Evolutionary conservation across 2,113 vertebrate genomes (phyloP), one percentile per base, ranked within the genome.

Genomic region (Odocoileus virginianus): DNA sequence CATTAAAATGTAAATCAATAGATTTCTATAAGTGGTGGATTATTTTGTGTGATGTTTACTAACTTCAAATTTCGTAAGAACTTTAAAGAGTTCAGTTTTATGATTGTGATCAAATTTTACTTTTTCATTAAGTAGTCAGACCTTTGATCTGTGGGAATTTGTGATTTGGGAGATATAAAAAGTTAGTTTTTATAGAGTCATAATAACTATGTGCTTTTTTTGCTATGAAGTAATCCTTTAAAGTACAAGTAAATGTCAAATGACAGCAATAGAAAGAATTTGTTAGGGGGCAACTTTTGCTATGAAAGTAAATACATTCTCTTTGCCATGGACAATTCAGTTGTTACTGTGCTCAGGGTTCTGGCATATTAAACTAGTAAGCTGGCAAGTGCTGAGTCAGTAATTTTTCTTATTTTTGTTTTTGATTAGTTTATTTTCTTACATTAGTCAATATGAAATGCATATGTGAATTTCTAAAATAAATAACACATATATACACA

Each of bases 1-100:
- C 36, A 94, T 91, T 88, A 76, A 95, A 85, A 95, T 57, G n/a
- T 91, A 94, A 97, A 87, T 89, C 15, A 94, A 15, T 43, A 91
- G 40, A 58, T 87, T 87, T 91, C 25, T 83, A 14, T 64, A 33
- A 64, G 27, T 14, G 28, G 27, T 50, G 54, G 28, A 60, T 87
- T 74, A 94, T 81, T 76, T 96, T 16, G 40, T 52, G 3, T 84
- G 58, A 64, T 55, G 93, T 97, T 85, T 84, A 89, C 30, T 79
- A 86, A 74, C 36, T 87, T 96, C 54, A 90, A 47, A 89, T 94
- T 90, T 94, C 19, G 27, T 52, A 81, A 60, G 58, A 58, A 55
- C 40, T 87, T 79, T 79, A 79, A 90, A 91, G 16, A 88, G 30
- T 94, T 95, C 81, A 57, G 30, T 97, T 92, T 95, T 78, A 94